phyloP scores from a whole-genome alignment of 2,113 vertebrate species.

The Vicugna pacos region DNA sequence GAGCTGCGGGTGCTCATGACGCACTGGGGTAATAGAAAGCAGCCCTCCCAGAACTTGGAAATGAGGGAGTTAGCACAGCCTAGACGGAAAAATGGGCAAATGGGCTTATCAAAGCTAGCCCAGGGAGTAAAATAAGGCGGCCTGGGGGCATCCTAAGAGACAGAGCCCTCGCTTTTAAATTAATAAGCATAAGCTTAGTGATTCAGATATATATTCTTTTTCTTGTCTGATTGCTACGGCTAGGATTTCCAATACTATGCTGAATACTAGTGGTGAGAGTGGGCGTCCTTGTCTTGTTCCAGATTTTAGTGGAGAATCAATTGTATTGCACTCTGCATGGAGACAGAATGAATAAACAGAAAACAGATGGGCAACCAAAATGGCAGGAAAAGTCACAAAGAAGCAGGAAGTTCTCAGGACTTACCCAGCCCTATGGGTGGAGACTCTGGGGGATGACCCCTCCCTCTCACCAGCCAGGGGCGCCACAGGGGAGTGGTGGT shows the following conservation, averaged over 20 bases:
- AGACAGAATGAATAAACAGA: neutral
- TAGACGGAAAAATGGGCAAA: neutral
- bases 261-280: too few relatives aligned
- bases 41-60: neutral
- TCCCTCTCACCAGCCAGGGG: neutral
- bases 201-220: too few relatives aligned
- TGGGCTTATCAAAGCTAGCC: neutral
- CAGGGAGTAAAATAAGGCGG: neutral
- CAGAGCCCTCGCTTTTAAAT: neutral
- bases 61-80: neutral
- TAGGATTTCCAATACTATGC: too few relatives aligned
- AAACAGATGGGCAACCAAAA: neutral
- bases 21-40: accelerated
- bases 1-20: neutral
- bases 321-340: neutral
- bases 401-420: neutral
- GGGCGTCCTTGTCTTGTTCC: too few relatives aligned
- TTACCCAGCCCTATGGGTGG: neutral
- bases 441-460: neutral
- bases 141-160: neutral
- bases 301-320: neutral
- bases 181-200: neutral
- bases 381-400: neutral
- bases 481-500: accelerated
- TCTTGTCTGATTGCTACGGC: too few relatives aligned